phyloP scores from a whole-genome alignment of 2,113 vertebrate species.

The Hiodon tergisus region DNA sequence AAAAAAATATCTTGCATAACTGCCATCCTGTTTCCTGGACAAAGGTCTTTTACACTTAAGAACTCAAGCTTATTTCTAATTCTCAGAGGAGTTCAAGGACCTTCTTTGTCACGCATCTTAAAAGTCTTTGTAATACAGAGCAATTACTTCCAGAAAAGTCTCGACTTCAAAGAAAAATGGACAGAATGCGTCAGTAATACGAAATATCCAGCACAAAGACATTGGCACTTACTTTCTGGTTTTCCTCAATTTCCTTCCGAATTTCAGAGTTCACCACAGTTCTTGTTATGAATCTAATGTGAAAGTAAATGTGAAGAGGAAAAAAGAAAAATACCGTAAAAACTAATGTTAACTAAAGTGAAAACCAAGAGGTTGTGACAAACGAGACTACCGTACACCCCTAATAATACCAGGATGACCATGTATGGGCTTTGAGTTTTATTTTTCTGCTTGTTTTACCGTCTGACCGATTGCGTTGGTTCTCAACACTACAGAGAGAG shows the following conservation, averaged over 20 bases:
- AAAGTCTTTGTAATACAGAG: background rate
- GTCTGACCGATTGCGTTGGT: too few species aligned
- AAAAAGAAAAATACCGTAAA: background rate
- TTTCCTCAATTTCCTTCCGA: slow-evolving; percentile 84
- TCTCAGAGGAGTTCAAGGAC: background rate
- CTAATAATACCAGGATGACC: background rate
- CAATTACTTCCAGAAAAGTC: background rate
- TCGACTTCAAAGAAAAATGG: background rate
- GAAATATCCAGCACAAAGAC: background rate
- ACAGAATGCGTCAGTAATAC: background rate
- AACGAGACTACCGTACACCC: background rate
- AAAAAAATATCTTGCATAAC: slow-evolving; percentile 35
- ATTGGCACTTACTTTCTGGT: slow-evolving; percentile 83
- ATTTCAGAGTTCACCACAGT: slow-evolving; percentile 82
- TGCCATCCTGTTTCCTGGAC: slow-evolving; percentile 33
- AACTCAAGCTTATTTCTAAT: background rate
- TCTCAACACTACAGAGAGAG: too few species aligned
- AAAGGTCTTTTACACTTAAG: slow-evolving; percentile 31
- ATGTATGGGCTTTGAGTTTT: background rate
- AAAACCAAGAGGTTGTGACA: background rate
- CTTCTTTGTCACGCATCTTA: background rate
- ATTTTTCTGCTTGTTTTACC: background rate
- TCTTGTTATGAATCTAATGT: slow-evolving; percentile 83
- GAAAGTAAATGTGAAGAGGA: slow-evolving; percentile 26
- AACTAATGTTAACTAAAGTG: background rate